Conservation (phyloP, 2,113 vertebrate genomes). For the Oxygymnocypris stewartii region DNA sequence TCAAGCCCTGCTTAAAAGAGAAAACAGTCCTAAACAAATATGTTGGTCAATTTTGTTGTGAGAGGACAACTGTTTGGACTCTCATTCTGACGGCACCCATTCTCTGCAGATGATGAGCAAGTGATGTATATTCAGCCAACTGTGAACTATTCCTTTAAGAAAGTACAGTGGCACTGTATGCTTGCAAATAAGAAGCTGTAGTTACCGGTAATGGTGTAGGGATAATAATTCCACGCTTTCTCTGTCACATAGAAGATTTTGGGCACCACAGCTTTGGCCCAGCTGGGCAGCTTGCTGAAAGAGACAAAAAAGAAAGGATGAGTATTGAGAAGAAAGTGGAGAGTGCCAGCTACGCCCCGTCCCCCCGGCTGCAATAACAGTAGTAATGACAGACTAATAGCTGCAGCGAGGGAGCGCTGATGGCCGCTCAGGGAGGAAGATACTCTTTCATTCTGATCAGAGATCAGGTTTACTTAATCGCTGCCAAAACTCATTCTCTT, state of each 20-base stretch:
- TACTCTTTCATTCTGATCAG: constrained; percentile 18
- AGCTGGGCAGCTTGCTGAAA: constrained; percentile 93
- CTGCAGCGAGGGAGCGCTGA: constrained; percentile 18
- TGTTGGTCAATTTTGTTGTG: too few relatives aligned
- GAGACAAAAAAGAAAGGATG: background rate
- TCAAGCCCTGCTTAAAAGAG: too few relatives aligned
- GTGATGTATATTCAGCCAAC: background rate
- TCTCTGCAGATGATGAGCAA: background rate
- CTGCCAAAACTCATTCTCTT: constrained; percentile 11
- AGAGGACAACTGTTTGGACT: too few relatives aligned
- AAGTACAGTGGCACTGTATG: background rate
- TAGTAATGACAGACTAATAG: constrained; percentile 15
- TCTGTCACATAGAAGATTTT: constrained; percentile 99
- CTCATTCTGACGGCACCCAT: background rate
- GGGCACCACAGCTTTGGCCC: constrained; percentile 96
- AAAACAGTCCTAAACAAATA: too few relatives aligned
- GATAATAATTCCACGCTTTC: constrained; percentile 99
- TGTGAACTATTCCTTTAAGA: background rate
- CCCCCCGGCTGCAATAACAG: constrained; percentile 6
- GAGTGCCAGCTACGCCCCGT: background rate
- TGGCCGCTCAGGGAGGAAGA: background rate
- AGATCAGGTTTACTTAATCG: constrained; percentile 10
- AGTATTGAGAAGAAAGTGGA: constrained; percentile 1
- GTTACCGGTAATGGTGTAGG: constrained; percentile 96
- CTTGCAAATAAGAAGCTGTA: background rate